Percentiles rank a stretch among this genome's conserved stretches.
Evolutionary conservation across 53 echinoderm and acorn worm species (phyloP).

Genomic region (Luidia sarsii): DNA sequence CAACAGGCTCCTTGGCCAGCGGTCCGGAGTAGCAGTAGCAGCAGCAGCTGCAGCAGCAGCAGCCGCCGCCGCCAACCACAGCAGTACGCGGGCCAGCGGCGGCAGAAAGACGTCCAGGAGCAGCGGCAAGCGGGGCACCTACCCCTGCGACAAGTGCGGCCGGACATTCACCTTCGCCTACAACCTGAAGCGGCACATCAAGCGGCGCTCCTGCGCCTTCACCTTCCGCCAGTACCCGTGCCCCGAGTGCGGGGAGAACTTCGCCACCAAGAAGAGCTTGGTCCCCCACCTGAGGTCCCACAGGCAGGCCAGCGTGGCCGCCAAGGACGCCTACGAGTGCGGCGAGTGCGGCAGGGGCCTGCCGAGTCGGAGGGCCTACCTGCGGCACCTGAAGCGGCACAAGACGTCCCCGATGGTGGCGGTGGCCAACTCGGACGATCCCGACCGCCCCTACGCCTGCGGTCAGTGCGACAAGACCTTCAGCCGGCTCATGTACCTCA

Average conservation of each 20-base stretch:
- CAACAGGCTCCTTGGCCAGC: constrained; percentile 18
- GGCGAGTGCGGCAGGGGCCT: constrained; percentile 13
- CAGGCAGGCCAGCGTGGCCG: background rate
- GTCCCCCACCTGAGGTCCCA: constrained; percentile 5
- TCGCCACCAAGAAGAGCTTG: constrained; percentile 8
- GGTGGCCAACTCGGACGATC: background rate
- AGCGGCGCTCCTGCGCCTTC: background rate
- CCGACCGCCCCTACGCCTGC: constrained; percentile 25
- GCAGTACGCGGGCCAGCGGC: background rate
- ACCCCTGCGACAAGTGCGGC: constrained; percentile 18
- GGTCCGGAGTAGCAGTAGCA: too few relatives aligned
- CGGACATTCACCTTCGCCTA: background rate
- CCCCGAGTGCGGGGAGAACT: constrained; percentile 22
- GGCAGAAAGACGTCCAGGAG: background rate
- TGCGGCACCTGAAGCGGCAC: constrained; percentile 14
- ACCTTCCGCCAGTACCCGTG: background rate
- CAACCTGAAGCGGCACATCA: constrained; percentile 22
- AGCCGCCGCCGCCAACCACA: background rate
- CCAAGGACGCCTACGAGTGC: background rate
- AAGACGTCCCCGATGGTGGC: background rate
- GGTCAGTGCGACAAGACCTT: constrained; percentile 38
- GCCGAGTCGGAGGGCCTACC: constrained; percentile 7
- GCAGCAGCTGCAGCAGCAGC: background rate
- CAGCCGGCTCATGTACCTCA: constrained; percentile 22
- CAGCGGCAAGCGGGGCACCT: background rate